Base-by-base conservation (phyloP, 1,140 invertebrate species). In the Psix sp. region DNA sequence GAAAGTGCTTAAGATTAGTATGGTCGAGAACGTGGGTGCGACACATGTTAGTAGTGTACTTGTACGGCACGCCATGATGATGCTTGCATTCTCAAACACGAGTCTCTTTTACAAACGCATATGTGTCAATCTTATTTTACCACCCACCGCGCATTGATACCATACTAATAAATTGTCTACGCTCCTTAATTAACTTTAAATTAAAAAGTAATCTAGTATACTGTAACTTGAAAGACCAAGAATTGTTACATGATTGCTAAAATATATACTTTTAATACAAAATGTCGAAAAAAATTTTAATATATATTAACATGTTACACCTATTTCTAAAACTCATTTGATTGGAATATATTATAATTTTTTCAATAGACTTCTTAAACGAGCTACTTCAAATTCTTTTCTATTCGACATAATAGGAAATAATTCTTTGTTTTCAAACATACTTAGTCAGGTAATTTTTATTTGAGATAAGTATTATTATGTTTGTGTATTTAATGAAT, bases 91-190 rank as follows among this genome's bases (percentile, higher is more conserved):
- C 57, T 51, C 57, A 38, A 75, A 73, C 76, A 77, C 62, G 63
- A 70, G 76, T 77, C 68, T 72, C 63, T 68, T 67, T 75, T 66
- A 46, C 59, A 29, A 29, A 35, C 20, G 60, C 46, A 71, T 70
- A 73, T 66, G 67, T 71, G 76, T 76, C 73, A 74, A 76, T 77
- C 68, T 48, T 68, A 46, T 60, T 66, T 68, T 52, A 39, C 48
- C 67, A 54, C 72, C 72, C 52, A 65, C 57, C 65, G 74, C 62
- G 79, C 78, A 75, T 75, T 68, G 73, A 73, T 77, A 74, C 76
- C 74, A 54, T 57, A 16, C 49, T 43, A 57, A 16, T 15, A 21
- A 33, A 40, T 18, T 21, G 35, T 67, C 52, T 45, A 42, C 42
- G 42, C 45, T 57, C 54, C 38, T 62, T 71, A 76, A 76, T 75